phyloP scores from a whole-genome alignment of 2,888 invertebrate species.

The Athetis lepigone region DNA sequence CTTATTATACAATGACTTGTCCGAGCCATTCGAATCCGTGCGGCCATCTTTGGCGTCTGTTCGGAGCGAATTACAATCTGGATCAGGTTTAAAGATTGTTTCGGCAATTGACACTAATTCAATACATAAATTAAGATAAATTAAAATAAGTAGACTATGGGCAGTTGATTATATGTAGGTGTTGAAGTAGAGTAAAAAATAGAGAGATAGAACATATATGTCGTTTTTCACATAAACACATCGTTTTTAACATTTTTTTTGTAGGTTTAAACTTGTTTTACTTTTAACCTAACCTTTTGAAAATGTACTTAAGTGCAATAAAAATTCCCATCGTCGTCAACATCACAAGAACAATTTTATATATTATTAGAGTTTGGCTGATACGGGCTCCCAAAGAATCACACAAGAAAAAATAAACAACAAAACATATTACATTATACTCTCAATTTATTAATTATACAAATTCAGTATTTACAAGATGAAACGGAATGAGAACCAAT shows the following conservation, averaged over 20 bases:
- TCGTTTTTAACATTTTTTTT: no score
- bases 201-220: no score
- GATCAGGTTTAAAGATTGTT: conserved; percentile 9
- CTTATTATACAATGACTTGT: conserved; percentile 38
- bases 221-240: no score
- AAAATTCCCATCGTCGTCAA: background rate
- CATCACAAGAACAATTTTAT: no score
- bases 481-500: conserved; percentile 41
- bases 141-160: background rate
- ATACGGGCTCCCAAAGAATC: background rate
- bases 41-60: conserved; percentile 9
- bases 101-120: conserved; percentile 11
- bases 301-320: background rate
- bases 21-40: background rate
- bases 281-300: no score
- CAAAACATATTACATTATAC: conserved; percentile 26
- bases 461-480: conserved; percentile 57
- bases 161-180: no score
- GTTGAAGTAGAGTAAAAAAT: no score
- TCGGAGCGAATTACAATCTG: conserved; percentile 16
- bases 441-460: conserved; percentile 60
- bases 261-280: no score
- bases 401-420: background rate
- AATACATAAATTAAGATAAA: conserved; percentile 2
- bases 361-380: no score